phyloP scores from a whole-genome alignment of 2,113 vertebrate species.

The Ploceus nigricollis region DNA sequence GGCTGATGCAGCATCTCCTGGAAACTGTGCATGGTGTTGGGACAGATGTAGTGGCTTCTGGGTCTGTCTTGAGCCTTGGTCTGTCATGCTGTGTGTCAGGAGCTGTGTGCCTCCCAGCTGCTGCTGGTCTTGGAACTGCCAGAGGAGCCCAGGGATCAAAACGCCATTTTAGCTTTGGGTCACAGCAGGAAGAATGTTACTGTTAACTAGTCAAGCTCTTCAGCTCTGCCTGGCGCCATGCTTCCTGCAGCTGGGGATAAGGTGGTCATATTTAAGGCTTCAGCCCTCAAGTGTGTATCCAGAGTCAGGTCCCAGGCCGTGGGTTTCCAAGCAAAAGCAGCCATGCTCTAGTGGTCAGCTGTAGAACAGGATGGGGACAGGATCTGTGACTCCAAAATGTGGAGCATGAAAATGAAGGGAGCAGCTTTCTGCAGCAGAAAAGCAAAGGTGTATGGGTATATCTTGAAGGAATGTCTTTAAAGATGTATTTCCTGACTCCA shows the following conservation, averaged over 20 bases:
- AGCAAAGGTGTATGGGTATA: not conserved
- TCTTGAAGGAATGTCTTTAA: not conserved
- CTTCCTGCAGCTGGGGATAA: not conserved
- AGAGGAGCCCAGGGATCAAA: not conserved
- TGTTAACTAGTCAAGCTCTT: not conserved
- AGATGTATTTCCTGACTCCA: not conserved
- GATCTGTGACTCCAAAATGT: not conserved
- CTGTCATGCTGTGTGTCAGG: not conserved
- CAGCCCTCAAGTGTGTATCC: not conserved
- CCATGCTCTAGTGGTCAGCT: rapidly evolving
- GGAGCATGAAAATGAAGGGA: not conserved
- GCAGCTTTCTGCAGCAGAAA: not conserved
- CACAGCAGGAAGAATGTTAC: not conserved
- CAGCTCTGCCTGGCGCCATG: not conserved
- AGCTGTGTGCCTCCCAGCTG: not conserved
- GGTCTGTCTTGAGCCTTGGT: not conserved
- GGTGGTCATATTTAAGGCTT: not conserved
- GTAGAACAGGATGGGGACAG: not conserved
- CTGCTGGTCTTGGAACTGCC: not conserved
- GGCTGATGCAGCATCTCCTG: not conserved
- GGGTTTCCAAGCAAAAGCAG: not conserved
- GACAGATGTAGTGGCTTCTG: not conserved
- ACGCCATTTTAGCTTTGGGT: not conserved
- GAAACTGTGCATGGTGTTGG: not conserved
- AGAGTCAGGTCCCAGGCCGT: not conserved